phyloP scores from a whole-genome alignment of 2,113 vertebrate genomes.

The Neoarius graeffei region DNA sequence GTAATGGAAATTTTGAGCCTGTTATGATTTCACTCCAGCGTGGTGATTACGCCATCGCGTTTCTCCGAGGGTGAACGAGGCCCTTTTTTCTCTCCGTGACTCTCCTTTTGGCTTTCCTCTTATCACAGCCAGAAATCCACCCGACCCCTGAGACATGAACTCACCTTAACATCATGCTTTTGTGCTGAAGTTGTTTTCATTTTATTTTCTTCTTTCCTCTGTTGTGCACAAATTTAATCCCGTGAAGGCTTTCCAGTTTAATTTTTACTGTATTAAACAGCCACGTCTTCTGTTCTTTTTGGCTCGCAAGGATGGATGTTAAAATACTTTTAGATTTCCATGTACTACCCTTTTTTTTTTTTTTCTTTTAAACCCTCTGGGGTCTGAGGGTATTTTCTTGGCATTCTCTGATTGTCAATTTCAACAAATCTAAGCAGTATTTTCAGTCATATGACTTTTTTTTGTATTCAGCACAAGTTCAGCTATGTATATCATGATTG shows the following conservation, averaged over 20 bases:
- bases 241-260: background rate
- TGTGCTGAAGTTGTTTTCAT: background rate
- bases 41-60: slow-evolving; percentile 41
- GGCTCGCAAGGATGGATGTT: background rate
- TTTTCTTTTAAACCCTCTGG: background rate
- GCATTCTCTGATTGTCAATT: too few species aligned
- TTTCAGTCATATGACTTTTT: too few species aligned
- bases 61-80: background rate
- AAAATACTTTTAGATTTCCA: slow-evolving; percentile 17
- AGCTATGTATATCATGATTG: too few species aligned
- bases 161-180: background rate
- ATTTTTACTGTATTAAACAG: background rate
- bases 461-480: too few species aligned
- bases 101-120: background rate
- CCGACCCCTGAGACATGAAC: background rate
- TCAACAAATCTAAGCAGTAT: too few species aligned
- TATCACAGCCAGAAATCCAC: slow-evolving; percentile 17
- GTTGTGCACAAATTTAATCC: background rate
- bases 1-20: slow-evolving; percentile 40
- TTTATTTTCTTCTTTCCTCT: background rate
- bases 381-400: too few species aligned
- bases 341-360: background rate
- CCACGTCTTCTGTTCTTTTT: background rate
- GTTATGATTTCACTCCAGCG: slow-evolving; percentile 46
- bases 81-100: background rate